A percentile compares a stretch with the other conserved stretches of the same genome.
Conservation (phyloP, 2,888 invertebrate genomes). For the Epinotia brunnichana region DNA sequence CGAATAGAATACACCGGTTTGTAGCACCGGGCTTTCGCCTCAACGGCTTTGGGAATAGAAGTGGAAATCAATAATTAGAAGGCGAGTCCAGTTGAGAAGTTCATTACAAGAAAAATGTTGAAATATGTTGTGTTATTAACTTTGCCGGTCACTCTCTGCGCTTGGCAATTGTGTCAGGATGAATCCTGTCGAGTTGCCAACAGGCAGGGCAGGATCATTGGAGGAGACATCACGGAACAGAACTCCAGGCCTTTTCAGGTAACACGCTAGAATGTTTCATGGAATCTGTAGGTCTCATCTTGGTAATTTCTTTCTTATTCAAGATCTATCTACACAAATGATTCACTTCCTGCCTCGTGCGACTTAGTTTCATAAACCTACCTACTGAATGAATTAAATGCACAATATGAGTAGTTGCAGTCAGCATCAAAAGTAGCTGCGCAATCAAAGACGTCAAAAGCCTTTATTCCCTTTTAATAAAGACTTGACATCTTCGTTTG, state of each 20-base stretch:
- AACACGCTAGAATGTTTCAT: conserved; percentile 39
- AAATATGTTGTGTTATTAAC: conserved; percentile 53
- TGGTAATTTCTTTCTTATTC: no score
- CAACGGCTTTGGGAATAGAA: neutral
- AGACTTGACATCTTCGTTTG: no score
- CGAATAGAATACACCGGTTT: neutral
- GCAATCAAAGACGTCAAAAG: no score
- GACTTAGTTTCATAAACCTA: no score
- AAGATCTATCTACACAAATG: no score
- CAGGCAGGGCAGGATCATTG: conserved; percentile 58
- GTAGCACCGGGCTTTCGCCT: neutral
- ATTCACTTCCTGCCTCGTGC: no score
- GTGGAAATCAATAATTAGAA: neutral
- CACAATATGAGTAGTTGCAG: no score
- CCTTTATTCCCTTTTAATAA: no score
- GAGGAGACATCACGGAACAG: conserved; percentile 61
- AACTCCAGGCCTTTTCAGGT: conserved; percentile 76
- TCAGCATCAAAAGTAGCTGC: no score
- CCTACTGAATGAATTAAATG: no score
- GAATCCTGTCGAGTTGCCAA: conserved; percentile 50
- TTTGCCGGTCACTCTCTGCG: conserved; percentile 56
- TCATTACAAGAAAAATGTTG: conserved; percentile 55
- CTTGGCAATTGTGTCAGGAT: conserved; percentile 56
- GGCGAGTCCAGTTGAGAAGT: neutral
- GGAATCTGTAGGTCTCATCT: no score